Base-by-base conservation (phyloP, 1,140 invertebrate species). In the Reticulitermes speratus region DNA sequence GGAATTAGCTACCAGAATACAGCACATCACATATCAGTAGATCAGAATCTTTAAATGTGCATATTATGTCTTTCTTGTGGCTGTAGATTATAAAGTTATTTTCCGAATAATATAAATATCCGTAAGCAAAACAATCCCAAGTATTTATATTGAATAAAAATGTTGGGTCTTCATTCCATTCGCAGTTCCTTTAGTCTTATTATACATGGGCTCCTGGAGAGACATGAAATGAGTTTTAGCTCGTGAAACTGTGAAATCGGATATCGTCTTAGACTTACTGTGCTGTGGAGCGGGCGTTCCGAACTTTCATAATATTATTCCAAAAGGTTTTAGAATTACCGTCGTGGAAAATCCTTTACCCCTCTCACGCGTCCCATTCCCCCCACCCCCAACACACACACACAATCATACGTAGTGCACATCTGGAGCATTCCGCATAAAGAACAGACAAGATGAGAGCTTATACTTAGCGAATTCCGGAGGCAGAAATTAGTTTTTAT, bases 221-320 rank as follows among this genome's bases (percentile, higher is more conserved):
- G 84, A 45, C 52, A 59, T 45, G 84, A 44, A 85, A 85, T 85
- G 84, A 85, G 84, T 85, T 85, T 85, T 85, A 65, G 84, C 52
- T 85, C 84, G 84, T 38, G 84, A 85, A 52, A 45, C 84, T 85
- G 84, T 85, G 84, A 85, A 85, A 85, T 85, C 84, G 84, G 84
- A 85, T 85, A 85, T 85, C 84, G 59, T 59, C 84, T 69, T 59
- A 38, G n/a, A 44, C 38, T 59, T 85, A 85, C 44, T 16, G 84
- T 45, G 59, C 44, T 38, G 84, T 38, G 32, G 19, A 44, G 52
- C 32, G 38, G 48, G 84, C 48, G 84, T 25, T n/a, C 84, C 84
- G 48, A 85, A 85, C 84, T 85, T 85, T 85, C 84, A 44, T 85
- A 85, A 85, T 85, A 85, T 85, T 45, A 85, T 85, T 75, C 69